phyloP scores from a whole-genome alignment of 2,113 vertebrate species.

The Forbesichthys papilliferus region DNA sequence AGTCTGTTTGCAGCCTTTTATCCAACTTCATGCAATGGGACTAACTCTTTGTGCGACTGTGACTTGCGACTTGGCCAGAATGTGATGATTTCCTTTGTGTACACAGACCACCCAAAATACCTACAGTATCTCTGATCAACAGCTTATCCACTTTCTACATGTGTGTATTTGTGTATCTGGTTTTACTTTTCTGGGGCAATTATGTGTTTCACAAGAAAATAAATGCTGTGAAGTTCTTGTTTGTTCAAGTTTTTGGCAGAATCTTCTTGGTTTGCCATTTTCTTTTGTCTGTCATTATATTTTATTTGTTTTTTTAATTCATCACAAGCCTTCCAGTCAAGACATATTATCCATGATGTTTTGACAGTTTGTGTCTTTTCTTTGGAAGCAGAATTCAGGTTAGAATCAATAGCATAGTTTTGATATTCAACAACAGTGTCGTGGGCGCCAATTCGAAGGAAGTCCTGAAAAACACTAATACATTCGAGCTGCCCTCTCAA shows the following conservation, averaged over 20 bases:
- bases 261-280: not conserved
- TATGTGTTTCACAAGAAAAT: too few species aligned
- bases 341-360: constrained; percentile 28
- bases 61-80: too few species aligned
- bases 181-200: too few species aligned
- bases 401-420: constrained; percentile 57
- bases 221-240: too few species aligned
- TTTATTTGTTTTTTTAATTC: constrained; percentile 31
- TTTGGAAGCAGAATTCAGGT: constrained; percentile 30
- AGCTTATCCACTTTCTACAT: too few species aligned
- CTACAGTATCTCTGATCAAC: too few species aligned
- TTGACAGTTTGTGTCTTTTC: constrained; percentile 27
- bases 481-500: constrained; percentile 62
- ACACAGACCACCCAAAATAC: too few species aligned
- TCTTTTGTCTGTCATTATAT: not conserved
- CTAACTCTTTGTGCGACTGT: constrained; percentile 6
- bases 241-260: too few species aligned
- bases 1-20: constrained; percentile 15
- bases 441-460: constrained; percentile 59
- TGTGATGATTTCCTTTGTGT: too few species aligned
- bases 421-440: constrained; percentile 50
- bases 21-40: not conserved
- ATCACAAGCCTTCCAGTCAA: constrained; percentile 24
- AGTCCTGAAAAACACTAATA: constrained; percentile 65
- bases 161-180: too few species aligned